These are phyloP conservation scores for Coenonympha glycerion DNA, from an alignment of 2,888 invertebrate species.

Conservation along the genomic window DNA sequence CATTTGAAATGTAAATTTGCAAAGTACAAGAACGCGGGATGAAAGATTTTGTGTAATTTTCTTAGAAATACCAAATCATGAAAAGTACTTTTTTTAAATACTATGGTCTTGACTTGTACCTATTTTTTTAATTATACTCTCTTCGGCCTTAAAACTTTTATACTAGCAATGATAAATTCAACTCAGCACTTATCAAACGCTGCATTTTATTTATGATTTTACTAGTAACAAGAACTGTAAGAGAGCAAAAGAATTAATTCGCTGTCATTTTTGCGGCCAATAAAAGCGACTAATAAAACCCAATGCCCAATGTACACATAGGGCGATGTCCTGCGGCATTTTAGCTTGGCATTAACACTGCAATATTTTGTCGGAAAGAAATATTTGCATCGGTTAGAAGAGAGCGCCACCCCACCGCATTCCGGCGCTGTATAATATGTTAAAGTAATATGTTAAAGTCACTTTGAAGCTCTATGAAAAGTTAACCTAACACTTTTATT, in stretches of 20 bases:
- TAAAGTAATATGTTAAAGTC: conserved; percentile 5
- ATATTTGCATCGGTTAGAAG: conserved; percentile 58
- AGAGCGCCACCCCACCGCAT: conserved; percentile 50
- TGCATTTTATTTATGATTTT: no score
- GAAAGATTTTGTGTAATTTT: no score
- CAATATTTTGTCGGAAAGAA: conserved; percentile 68
- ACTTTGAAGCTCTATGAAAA: neutral
- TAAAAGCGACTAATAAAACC: conserved; percentile 62
- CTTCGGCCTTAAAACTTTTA: no score
- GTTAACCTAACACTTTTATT: no score
- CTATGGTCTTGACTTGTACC: no score
- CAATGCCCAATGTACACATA: conserved; percentile 58
- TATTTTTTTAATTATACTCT: no score
- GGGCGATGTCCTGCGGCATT: conserved; percentile 48
- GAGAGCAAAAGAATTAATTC: conserved; percentile 31
- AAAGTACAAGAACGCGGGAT: no score
- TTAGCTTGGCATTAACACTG: conserved; percentile 67
- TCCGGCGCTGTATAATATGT: conserved; percentile 46
- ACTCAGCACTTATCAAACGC: no score
- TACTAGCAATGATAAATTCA: no score
- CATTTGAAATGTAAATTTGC: neutral
- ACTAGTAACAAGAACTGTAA: no score
- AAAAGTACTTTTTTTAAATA: no score
- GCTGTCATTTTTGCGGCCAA: conserved; percentile 53
- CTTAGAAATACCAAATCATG: no score